A percentile compares a stretch with the other conserved stretches of the same genome.
phyloP scores from a whole-genome alignment of 2,888 invertebrate genomes.

The Teleogryllus oceanicus region DNA sequence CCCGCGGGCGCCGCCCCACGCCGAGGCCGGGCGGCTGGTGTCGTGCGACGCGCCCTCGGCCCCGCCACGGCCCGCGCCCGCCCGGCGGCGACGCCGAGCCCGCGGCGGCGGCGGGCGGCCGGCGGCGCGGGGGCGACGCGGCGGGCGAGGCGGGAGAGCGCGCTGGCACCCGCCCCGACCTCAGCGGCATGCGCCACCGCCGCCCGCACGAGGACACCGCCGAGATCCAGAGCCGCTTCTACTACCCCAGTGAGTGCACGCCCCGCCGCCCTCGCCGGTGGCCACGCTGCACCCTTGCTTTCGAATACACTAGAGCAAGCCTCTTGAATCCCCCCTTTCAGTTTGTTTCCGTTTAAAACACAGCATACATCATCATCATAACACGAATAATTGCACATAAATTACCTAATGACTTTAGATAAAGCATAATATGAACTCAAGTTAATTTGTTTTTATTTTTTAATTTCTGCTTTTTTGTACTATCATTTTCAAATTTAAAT shows the following conservation, averaged over 20 bases:
- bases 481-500: too few species aligned
- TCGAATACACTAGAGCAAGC: too few species aligned
- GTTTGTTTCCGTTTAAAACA: too few species aligned
- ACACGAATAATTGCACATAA: too few species aligned
- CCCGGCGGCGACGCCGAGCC: conserved; percentile 40
- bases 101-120: background rate
- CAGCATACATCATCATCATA: too few species aligned
- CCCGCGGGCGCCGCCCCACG: conserved; percentile 25
- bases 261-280: background rate
- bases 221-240: conserved; percentile 39
- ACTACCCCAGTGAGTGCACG: conserved; percentile 39
- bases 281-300: too few species aligned
- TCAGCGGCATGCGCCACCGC: conserved; percentile 47
- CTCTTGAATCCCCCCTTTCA: too few species aligned
- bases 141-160: conserved; percentile 37
- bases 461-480: too few species aligned
- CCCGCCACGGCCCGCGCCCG: conserved; percentile 24
- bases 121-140: conserved; percentile 31
- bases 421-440: too few species aligned
- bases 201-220: conserved; percentile 45
- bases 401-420: too few species aligned
- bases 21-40: conserved; percentile 3
- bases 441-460: too few species aligned
- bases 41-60: background rate
- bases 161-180: conserved; percentile 36